phyloP scores from a whole-genome alignment of 1,140 invertebrate genomes.

The Neelides sp. region DNA sequence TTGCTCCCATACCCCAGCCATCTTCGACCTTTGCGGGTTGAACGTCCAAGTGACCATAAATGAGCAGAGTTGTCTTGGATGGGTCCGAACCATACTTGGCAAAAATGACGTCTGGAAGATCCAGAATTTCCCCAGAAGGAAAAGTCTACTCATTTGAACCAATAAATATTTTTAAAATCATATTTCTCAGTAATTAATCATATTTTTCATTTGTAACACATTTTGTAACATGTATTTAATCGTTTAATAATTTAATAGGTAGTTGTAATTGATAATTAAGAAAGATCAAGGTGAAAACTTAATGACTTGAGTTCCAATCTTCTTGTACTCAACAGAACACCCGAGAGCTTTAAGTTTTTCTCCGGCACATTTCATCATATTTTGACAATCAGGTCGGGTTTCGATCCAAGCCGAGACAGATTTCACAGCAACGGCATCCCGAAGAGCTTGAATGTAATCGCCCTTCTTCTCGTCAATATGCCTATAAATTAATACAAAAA shows the following conservation, averaged over 20 bases:
- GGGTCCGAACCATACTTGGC: conserved; percentile 69
- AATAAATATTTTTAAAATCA: no score
- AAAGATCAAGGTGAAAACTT: no score
- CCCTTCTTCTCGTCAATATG: not conserved
- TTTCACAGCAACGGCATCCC: not conserved
- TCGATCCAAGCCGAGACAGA: not conserved
- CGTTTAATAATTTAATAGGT: no score
- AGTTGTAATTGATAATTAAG: no score
- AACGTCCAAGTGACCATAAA: conserved; percentile 97
- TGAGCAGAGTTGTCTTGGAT: conserved; percentile 76
- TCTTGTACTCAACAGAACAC: conserved; percentile 55
- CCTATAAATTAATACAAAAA: no score
- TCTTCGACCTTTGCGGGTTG: conserved; percentile 66
- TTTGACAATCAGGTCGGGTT: not conserved
- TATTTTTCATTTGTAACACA: no score
- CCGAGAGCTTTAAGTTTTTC: conserved; percentile 62
- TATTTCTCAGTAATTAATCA: no score
- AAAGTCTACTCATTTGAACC: no score
- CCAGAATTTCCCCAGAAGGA: no score
- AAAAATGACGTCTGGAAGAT: conserved; percentile 78
- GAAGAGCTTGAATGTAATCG: not conserved
- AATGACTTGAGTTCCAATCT: conserved; percentile 67
- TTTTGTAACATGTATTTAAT: no score
- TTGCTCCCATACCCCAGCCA: no score
- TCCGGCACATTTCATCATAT: conserved; percentile 40